Base-by-base conservation (phyloP, 2,888 invertebrate species). In the Rhimphoctona megacephalus region DNA sequence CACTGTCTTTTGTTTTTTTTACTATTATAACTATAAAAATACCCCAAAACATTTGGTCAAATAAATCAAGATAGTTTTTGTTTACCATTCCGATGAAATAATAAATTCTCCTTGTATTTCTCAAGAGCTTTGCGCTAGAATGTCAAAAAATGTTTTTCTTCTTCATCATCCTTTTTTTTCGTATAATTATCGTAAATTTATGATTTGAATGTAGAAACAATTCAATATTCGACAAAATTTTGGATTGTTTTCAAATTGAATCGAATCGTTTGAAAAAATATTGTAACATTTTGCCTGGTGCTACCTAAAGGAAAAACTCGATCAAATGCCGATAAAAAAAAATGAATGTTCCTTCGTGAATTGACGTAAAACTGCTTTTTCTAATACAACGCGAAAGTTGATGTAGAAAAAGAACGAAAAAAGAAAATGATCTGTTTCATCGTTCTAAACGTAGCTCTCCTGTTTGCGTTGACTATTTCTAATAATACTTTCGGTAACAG, bases 391-490 rank as follows among this genome's bases (percentile, higher is more conserved):
- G 22, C n/a, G 66, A 66, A 36, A 30, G 2, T 33, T 17, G 9
- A 6, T 70, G 22, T 25, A 30, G 0, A 17, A 25, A 11, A n/a
- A 11, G 33, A n/a, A 14, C 2, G 33, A 33, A n/a, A 43, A 70
- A 46, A 25, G 8, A 17, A 54, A 46, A 61, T n/a, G 25, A 7
- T 33, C 17, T 17, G 22, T 17, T 22, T n/a, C 54, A 57, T 46
- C 52, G 49, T 74, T 76, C 90, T 88, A 93, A 85, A 93, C 93
- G 81, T 92, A 93, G 83, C 93, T 93, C 87, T 93, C 93, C 81
- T 90, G 91, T 77, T 92, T 91, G 81, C 78, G 78, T 54, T 86
- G 84, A 25, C 49, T 78, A 74, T 91, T 93, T n/a, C 87, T 90
- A 52, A 89, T 90, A 81, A 91, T 90, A 85, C 86, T 90, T 43